phyloP scores from a whole-genome alignment of 92 coral and sea anemone genomes.

The Epizoanthus stellaris region DNA sequence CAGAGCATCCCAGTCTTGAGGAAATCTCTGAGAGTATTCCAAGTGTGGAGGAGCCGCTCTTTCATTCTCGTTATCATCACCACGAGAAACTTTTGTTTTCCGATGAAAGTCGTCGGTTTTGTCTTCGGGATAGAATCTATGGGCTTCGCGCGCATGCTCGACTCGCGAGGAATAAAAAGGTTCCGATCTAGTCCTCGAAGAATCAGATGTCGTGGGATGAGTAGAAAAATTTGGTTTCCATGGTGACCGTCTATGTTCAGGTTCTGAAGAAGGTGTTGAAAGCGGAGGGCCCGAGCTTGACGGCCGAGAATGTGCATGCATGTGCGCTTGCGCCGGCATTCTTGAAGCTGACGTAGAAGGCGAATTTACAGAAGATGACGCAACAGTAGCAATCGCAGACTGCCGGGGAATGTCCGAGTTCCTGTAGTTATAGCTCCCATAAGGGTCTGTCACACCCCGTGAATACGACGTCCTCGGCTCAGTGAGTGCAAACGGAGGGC shows the following conservation, averaged over 20 bases:
- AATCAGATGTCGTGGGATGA: constrained; percentile 2
- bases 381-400: constrained; percentile 9
- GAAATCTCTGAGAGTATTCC: constrained; percentile 26
- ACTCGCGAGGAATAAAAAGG: constrained; percentile 8
- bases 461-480: constrained; percentile 42
- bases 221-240: constrained; percentile 28
- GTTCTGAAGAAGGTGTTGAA: constrained; percentile 23
- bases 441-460: constrained; percentile 8
- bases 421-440: constrained; percentile 27
- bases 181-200: constrained; percentile 25
- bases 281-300: constrained; percentile 11
- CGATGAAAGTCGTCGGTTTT: constrained; percentile 35
- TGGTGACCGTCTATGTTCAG: constrained; percentile 38
- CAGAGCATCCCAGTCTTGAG: constrained; percentile 7
- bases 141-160: constrained; percentile 38
- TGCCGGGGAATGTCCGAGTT: constrained; percentile 21
- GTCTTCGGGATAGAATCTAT: constrained; percentile 12
- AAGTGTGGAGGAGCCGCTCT: not conserved
- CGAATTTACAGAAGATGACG: constrained; percentile 8
- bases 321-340: not conserved
- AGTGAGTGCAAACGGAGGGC: constrained; percentile 20
- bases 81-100: constrained; percentile 13
- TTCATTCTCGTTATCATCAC: constrained; percentile 20
- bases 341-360: not conserved
- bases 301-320: constrained; percentile 20